Evolutionary conservation across 2,888 invertebrate species (phyloP).

Genomic region (Noctua janthina): DNA sequence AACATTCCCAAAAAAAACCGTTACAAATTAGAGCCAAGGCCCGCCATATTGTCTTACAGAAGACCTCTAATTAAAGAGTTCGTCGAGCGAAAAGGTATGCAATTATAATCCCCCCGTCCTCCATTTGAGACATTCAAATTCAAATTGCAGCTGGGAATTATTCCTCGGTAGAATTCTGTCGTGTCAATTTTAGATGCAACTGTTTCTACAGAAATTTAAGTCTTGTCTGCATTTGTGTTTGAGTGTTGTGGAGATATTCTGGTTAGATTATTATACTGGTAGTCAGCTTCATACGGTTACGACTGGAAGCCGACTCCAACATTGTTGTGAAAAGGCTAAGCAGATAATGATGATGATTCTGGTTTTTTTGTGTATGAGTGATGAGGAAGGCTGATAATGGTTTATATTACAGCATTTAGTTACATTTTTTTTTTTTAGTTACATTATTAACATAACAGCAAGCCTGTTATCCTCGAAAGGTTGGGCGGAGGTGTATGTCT

Average conservation of each 20-base stretch:
- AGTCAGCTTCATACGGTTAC: background rate
- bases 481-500: background rate
- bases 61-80: constrained; percentile 61
- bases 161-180: constrained; percentile 39
- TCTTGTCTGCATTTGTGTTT: constrained; percentile 9
- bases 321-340: too few relatives aligned
- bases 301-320: background rate
- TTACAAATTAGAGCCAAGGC: constrained; percentile 32
- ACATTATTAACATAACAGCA: background rate
- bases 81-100: constrained; percentile 52
- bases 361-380: background rate
- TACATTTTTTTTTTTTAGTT: too few relatives aligned
- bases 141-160: constrained; percentile 66
- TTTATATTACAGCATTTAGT: background rate
- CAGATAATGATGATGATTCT: background rate
- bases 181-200: constrained; percentile 51
- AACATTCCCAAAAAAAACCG: constrained; percentile 14
- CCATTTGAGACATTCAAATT: constrained; percentile 60
- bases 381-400: background rate
- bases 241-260: constrained; percentile 13
- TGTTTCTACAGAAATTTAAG: constrained; percentile 20
- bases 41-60: constrained; percentile 46
- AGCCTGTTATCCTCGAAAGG: background rate
- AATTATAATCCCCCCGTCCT: constrained; percentile 54
- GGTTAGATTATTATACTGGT: background rate